phyloP scores from a whole-genome alignment of 2,888 invertebrate genomes.

The Quadroppia sp. region DNA sequence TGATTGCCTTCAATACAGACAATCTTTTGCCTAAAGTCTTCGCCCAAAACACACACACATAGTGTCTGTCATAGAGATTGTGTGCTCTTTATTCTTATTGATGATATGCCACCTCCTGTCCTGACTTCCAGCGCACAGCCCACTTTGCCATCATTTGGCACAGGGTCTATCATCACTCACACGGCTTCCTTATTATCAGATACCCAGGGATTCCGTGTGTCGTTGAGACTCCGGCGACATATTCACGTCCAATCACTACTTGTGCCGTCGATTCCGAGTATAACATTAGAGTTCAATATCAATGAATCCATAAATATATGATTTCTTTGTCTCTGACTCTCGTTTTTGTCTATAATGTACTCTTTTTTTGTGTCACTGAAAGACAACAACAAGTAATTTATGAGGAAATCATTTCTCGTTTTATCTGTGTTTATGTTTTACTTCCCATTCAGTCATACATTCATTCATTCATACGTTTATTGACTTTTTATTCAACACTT shows the following conservation, averaged over 20 bases:
- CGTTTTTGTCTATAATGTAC: slow-evolving; percentile 4
- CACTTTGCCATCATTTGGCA: slow-evolving; percentile 13
- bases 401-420: background rate
- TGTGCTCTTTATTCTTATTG: slow-evolving; percentile 25
- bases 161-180: slow-evolving; percentile 3
- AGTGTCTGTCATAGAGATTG: slow-evolving; percentile 1
- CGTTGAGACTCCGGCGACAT: background rate
- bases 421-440: background rate
- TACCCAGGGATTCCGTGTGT: slow-evolving; percentile 7
- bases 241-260: background rate
- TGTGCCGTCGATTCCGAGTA: background rate
- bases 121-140: background rate
- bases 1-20: background rate
- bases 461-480: background rate
- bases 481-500: background rate
- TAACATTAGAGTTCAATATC: background rate
- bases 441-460: background rate
- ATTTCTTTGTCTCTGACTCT: background rate
- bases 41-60: background rate
- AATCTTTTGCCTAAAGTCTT: background rate
- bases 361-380: background rate
- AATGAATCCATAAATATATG: slow-evolving; percentile 3
- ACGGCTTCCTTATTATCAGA: background rate
- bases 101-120: slow-evolving; percentile 29
- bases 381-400: background rate